Conservation (phyloP, 1,140 invertebrate genomes). For the Maniola jurtina region DNA sequence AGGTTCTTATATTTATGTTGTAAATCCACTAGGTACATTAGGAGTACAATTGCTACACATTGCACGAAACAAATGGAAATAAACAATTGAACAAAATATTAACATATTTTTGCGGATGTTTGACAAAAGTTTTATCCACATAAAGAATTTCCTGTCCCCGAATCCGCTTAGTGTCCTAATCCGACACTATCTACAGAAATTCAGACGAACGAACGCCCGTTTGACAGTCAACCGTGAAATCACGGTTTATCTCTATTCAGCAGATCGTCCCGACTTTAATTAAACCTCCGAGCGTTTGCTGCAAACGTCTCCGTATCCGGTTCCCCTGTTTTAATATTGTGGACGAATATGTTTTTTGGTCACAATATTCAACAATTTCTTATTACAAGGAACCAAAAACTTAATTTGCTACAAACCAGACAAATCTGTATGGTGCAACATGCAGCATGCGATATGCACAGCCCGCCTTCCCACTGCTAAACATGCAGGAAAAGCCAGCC, state of each 20-base stretch:
- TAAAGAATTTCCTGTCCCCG: conserved; percentile 13
- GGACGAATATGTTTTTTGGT: neutral
- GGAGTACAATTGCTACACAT: too few species aligned
- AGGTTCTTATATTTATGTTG: too few species aligned
- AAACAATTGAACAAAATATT: neutral
- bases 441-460: too few species aligned
- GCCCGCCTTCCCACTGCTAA: too few species aligned
- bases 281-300: conserved; percentile 19
- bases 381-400: too few species aligned
- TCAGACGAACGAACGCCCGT: conserved; percentile 19
- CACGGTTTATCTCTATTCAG: conserved; percentile 29
- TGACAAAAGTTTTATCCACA: neutral
- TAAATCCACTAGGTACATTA: too few species aligned
- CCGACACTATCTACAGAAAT: conserved; percentile 24
- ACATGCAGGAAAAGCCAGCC: too few species aligned
- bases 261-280: conserved; percentile 28
- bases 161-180: conserved; percentile 15
- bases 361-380: neutral
- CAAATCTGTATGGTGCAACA: too few species aligned
- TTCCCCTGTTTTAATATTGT: conserved; percentile 8
- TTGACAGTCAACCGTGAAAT: conserved; percentile 33
- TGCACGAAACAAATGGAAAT: too few species aligned
- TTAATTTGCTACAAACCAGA: too few species aligned
- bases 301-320: conserved; percentile 8
- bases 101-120: neutral